Evolutionary conservation across 2,888 invertebrate genomes (phyloP).

Genomic region (Polydesmus complanatus): DNA sequence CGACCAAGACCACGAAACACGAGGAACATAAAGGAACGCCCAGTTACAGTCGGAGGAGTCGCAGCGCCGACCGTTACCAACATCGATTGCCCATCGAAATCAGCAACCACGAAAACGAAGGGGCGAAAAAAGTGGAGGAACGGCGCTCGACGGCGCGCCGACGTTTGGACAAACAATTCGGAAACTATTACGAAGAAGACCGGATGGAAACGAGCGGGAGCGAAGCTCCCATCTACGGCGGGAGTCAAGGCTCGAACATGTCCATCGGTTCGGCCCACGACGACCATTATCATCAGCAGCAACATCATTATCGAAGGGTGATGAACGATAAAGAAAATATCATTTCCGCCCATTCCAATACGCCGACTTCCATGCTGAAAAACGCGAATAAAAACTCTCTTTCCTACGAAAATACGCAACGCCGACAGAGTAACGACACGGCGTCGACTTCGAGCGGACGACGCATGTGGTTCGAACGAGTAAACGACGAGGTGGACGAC

Average conservation of each 20-base stretch:
- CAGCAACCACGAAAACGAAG: too few species aligned
- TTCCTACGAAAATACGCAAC: conserved; percentile 16
- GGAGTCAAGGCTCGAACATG: conserved; percentile 17
- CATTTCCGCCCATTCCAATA: conserved; percentile 17
- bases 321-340: conserved; percentile 11
- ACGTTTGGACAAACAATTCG: neutral
- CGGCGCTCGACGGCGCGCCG: conserved; percentile 1
- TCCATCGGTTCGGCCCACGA: conserved; percentile 14
- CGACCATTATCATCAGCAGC: neutral
- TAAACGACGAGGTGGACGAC: conserved; percentile 10
- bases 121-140: too few species aligned
- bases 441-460: neutral
- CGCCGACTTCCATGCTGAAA: conserved; percentile 14
- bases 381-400: conserved; percentile 15
- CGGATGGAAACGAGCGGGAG: conserved; percentile 18
- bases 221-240: conserved; percentile 11
- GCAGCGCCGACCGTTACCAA: neutral
- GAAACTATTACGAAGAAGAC: conserved; percentile 8
- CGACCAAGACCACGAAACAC: conserved; percentile 1
- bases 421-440: conserved; percentile 2
- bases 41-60: neutral
- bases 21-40: neutral
- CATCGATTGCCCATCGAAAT: neutral
- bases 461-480: conserved; percentile 15
- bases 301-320: neutral